A percentile compares a stretch with the other conserved stretches of the same genome.
These are phyloP conservation scores for Chrysogorgia sp. DNA, from an alignment of 92 coral and sea anemone species.

Conservation along the genomic window DNA sequence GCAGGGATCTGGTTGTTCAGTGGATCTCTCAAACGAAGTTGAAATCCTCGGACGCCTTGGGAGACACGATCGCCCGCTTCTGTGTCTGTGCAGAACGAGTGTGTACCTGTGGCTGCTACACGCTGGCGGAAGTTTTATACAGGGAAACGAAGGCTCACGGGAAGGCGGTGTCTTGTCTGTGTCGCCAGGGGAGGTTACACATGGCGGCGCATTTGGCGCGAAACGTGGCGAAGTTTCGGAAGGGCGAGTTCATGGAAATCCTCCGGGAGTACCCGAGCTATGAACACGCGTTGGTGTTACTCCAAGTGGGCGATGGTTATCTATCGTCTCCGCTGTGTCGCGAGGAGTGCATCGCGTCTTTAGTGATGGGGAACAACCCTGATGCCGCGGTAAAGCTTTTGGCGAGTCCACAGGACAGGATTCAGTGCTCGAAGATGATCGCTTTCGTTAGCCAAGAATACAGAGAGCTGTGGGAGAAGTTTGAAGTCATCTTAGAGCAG, in stretches of 20 bases:
- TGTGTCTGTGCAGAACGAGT: neutral
- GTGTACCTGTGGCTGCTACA: constrained; percentile 16
- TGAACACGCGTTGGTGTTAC: constrained; percentile 2
- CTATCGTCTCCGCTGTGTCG: constrained; percentile 23
- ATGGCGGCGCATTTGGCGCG: constrained; percentile 27
- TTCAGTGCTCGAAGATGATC: constrained; percentile 20
- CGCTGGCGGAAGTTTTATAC: constrained; percentile 18
- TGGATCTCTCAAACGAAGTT: constrained; percentile 27
- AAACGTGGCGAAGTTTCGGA: constrained; percentile 33
- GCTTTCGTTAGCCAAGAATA: neutral
- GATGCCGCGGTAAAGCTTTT: constrained; percentile 9
- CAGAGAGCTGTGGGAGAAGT: constrained; percentile 5
- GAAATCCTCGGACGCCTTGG: constrained; percentile 6
- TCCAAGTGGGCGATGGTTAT: constrained; percentile 25
- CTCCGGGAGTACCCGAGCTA: constrained; percentile 30
- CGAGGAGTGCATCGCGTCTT: constrained; percentile 25
- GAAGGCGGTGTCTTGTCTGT: constrained; percentile 31
- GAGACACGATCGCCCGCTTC: constrained; percentile 10
- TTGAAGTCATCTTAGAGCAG: neutral
- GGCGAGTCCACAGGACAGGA: constrained; percentile 1
- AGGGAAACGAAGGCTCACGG: constrained; percentile 31
- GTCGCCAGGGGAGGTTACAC: constrained; percentile 11
- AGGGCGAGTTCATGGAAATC: constrained; percentile 17
- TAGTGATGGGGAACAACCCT: constrained; percentile 1
- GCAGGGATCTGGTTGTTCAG: constrained; percentile 9